These are phyloP conservation scores for Bruchidius siliquastri DNA, from an alignment of 2,888 invertebrate species.

Conservation along the genomic window DNA sequence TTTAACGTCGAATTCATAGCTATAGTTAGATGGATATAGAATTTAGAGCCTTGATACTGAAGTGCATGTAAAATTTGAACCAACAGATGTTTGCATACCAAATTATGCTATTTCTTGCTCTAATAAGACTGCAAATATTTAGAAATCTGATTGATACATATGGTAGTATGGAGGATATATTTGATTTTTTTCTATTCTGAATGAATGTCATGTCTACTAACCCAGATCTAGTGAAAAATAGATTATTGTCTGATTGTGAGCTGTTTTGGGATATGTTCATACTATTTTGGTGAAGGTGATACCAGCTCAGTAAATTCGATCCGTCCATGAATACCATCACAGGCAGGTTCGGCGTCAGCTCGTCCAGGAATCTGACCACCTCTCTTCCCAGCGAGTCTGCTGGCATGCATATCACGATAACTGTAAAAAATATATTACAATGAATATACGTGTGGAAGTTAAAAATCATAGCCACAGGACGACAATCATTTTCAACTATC, in stretches of 20 bases:
- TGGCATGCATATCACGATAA: conserved; percentile 52
- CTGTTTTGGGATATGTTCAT: background rate
- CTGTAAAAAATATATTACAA: conserved; percentile 37
- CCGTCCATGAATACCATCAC: conserved; percentile 49
- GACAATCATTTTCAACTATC: too few species aligned
- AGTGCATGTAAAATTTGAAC: too few species aligned
- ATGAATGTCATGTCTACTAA: background rate
- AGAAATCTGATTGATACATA: too few species aligned
- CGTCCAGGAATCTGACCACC: conserved; percentile 46
- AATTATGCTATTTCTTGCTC: too few species aligned
- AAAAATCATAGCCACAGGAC: too few species aligned
- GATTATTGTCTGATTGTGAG: conserved; percentile 14
- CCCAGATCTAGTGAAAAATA: background rate
- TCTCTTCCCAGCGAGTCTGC: conserved; percentile 43
- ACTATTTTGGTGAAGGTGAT: conserved; percentile 17
- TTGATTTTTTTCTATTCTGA: background rate
- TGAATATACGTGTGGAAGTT: too few species aligned
- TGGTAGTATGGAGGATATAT: too few species aligned
- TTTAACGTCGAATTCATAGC: too few species aligned
- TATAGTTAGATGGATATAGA: too few species aligned
- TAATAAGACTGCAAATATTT: too few species aligned
- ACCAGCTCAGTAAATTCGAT: conserved; percentile 44
- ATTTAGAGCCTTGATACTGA: too few species aligned
- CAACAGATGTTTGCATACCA: too few species aligned
- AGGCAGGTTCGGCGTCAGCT: conserved; percentile 32